Evolutionary conservation across 2,113 vertebrate genomes (phyloP).

Genomic region (Prochilodus magdalenae): DNA sequence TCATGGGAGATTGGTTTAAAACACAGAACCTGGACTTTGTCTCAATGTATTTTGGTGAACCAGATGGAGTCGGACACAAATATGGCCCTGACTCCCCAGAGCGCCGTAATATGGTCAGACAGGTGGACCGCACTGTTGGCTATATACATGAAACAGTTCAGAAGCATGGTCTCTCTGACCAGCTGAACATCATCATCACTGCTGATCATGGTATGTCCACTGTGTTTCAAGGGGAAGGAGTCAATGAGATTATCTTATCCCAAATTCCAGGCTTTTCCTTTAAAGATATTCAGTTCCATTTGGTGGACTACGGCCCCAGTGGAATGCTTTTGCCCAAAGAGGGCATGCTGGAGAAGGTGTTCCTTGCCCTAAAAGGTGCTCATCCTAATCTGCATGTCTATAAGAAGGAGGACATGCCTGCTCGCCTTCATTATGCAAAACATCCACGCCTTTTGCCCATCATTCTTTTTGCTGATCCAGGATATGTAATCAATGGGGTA

Average conservation of each 20-base stretch:
- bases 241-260: conserved; percentile 73
- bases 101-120: conserved; percentile 76
- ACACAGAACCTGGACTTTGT: conserved; percentile 81
- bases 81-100: conserved; percentile 82
- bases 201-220: conserved; percentile 88
- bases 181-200: conserved; percentile 84
- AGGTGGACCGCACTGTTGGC: conserved; percentile 86
- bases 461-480: conserved; percentile 79
- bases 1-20: conserved; percentile 79
- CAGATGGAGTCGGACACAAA: conserved; percentile 81
- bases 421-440: conserved; percentile 77
- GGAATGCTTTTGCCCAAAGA: conserved; percentile 86
- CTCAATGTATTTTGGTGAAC: conserved; percentile 89
- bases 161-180: conserved; percentile 62
- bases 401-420: conserved; percentile 84
- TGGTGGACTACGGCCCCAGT: conserved; percentile 85
- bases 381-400: conserved; percentile 85
- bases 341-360: conserved; percentile 83
- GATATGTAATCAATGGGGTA: conserved; percentile 89
- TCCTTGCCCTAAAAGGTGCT: conserved; percentile 74
- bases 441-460: conserved; percentile 81
- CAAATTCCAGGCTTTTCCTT: conserved; percentile 79
- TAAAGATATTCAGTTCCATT: conserved; percentile 81
- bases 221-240: conserved; percentile 56
- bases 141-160: conserved; percentile 77